These are phyloP conservation scores for Acholoe squamosa DNA, from an alignment of 2,888 invertebrate genomes.

Conservation along the genomic window DNA sequence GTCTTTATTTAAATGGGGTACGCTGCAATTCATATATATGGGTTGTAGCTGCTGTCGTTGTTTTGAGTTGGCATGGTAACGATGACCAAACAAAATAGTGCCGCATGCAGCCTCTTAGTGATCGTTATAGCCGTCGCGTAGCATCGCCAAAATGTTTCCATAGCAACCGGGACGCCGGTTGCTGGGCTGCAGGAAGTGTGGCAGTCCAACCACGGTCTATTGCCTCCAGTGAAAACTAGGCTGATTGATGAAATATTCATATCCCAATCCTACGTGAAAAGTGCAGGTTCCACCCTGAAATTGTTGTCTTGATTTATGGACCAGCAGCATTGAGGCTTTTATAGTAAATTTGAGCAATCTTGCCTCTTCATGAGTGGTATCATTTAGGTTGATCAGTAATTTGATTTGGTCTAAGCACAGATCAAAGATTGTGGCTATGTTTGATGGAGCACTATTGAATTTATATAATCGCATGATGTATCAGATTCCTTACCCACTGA, in stretches of 20 bases:
- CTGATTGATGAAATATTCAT: background rate
- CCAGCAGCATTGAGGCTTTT: background rate
- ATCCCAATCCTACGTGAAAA: background rate
- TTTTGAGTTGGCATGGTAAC: slow-evolving; percentile 4
- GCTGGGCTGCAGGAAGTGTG: slow-evolving; percentile 10
- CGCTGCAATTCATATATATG: background rate
- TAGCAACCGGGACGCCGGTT: slow-evolving; percentile 17
- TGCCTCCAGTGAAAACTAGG: background rate
- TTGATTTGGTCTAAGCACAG: too few relatives aligned
- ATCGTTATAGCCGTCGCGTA: background rate
- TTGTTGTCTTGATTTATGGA: background rate
- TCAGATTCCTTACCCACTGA: background rate
- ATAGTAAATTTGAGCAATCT: background rate
- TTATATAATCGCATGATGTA: background rate
- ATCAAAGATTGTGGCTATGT: too few relatives aligned
- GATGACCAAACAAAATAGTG: background rate
- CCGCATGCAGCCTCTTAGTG: background rate
- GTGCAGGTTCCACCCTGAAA: background rate
- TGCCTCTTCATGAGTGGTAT: too few relatives aligned
- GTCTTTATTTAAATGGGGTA: background rate
- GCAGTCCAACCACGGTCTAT: background rate
- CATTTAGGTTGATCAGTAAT: too few relatives aligned
- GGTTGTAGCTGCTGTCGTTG: background rate
- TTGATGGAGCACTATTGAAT: too few relatives aligned
- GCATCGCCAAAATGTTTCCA: background rate